Percentiles rank a stretch among this genome's conserved stretches.
These are phyloP conservation scores for Troglohyphantes excavatus DNA, from an alignment of 2,888 invertebrate genomes.

Conservation along the genomic window DNA sequence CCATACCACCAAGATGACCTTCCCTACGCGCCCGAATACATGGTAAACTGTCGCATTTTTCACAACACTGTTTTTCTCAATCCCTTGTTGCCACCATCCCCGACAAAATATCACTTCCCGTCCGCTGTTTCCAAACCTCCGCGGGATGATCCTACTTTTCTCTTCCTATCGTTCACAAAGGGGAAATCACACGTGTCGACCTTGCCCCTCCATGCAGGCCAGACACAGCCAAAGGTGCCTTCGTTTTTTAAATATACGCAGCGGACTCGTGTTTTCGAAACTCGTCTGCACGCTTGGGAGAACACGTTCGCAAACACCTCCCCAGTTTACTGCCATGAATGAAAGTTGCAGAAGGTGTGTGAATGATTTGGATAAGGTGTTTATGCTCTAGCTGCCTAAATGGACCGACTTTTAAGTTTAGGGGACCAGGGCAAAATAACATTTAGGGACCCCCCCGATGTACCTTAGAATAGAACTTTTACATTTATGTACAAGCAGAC, in stretches of 20 bases:
- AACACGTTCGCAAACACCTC: constrained; percentile 28
- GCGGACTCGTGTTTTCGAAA: constrained; percentile 18
- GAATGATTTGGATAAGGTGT: too few relatives aligned
- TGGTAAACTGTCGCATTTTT: neutral
- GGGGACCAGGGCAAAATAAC: too few relatives aligned
- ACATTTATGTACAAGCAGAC: too few relatives aligned
- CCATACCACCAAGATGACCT: neutral
- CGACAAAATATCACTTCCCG: constrained; percentile 36
- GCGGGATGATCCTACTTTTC: constrained; percentile 52
- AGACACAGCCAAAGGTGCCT: constrained; percentile 23
- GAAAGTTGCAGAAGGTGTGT: neutral
- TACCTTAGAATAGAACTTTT: too few relatives aligned
- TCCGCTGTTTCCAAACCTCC: constrained; percentile 12
- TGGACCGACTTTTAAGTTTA: too few relatives aligned
- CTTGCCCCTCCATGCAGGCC: constrained; percentile 48
- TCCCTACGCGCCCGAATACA: neutral
- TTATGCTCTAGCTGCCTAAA: too few relatives aligned
- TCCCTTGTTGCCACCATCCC: constrained; percentile 4
- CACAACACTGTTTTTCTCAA: neutral
- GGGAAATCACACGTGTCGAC: constrained; percentile 13
- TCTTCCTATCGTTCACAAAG: constrained; percentile 39
- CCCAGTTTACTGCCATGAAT: neutral
- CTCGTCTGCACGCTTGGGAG: constrained; percentile 1
- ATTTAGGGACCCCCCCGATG: too few relatives aligned
- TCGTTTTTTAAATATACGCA: constrained; percentile 20